Base-by-base conservation (phyloP, 1,140 invertebrate genomes). In the Bombus consobrinus region DNA sequence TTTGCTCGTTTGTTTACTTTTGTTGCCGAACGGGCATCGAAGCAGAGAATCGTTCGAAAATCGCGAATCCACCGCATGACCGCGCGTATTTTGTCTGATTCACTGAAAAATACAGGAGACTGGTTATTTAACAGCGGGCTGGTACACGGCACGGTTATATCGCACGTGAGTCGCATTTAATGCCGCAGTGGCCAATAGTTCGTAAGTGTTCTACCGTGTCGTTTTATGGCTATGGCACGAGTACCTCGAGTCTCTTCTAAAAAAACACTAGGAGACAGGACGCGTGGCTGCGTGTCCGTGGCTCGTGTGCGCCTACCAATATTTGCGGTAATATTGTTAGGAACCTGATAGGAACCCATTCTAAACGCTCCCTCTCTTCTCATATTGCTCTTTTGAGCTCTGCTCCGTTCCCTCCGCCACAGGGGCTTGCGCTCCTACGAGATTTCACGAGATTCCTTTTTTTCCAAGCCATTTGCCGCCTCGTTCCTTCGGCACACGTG, bases 271-370 rank as follows among this genome's bases (percentile, higher is more conserved):
- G 2, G 18, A 22, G 18, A 53, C 47, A 53, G 6, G 18, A 53
- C 47, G 47, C 47, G 47, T 53, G 47, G 47, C 47, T 10, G 18
- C 15, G 64, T 66, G 64, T 66, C 13, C 5, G 64, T 34, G 64
- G 3, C 3, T 59, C 57, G 22, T 25, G 57, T 0, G 57, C 57
- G 25, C 25, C 12, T 5, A 82, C 88, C 89, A 90, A 93, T 93
- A 93, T 94, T 92, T 88, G 83, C 89, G 83, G 90, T 87, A 89
- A 93, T 93, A 93, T 94, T 92, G 91, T 91, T 92, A 80, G 18
- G 5, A 53, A 85, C 88, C 71, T 91, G 90, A 93, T 93, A 88
- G 92, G 85, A 92, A 90, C 89, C 88, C 80, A 91, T 91, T 89
- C 57, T 69, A 41, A 62, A 25, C 76, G 53, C 76, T 87, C 73